Percentiles rank a stretch among this genome's conserved stretches.
Conservation (phyloP, 1,140 invertebrate genomes). For the Globodera ellingtonae region DNA sequence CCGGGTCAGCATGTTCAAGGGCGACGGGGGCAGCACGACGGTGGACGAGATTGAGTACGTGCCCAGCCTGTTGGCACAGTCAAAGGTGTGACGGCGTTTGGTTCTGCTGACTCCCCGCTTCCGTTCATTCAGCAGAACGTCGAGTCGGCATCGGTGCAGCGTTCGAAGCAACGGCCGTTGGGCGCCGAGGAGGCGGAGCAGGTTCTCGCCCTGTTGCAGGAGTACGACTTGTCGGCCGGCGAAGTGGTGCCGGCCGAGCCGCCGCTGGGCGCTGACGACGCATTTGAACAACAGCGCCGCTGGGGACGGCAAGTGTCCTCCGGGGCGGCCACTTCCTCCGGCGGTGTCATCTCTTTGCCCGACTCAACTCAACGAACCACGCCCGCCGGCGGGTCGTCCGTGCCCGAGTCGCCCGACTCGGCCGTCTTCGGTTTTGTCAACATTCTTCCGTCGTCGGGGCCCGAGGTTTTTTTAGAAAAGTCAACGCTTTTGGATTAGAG, state of each 20-base stretch:
- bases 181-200: slow-evolving; percentile 35
- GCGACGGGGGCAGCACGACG: slow-evolving; percentile 23
- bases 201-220: slow-evolving; percentile 37
- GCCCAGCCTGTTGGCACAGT: neutral
- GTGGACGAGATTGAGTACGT: slow-evolving; percentile 29
- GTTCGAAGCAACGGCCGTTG: neutral
- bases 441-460: neutral
- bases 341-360: slow-evolving; percentile 16
- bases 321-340: neutral
- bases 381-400: slow-evolving; percentile 5
- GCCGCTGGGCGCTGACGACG: neutral
- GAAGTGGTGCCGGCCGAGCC: neutral
- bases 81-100: neutral
- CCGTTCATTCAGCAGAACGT: neutral
- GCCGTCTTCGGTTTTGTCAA: slow-evolving; percentile 27
- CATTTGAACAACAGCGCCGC: neutral
- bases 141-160: too few relatives aligned
- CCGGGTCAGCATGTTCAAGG: slow-evolving; percentile 21
- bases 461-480: neutral
- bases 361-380: slow-evolving; percentile 16
- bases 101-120: too few relatives aligned
- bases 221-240: slow-evolving; percentile 30
- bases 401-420: slow-evolving; percentile 26
- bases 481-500: neutral
- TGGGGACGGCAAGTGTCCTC: neutral